Base-by-base conservation (phyloP, 1,140 invertebrate species). In the Apolygus lucorum region DNA sequence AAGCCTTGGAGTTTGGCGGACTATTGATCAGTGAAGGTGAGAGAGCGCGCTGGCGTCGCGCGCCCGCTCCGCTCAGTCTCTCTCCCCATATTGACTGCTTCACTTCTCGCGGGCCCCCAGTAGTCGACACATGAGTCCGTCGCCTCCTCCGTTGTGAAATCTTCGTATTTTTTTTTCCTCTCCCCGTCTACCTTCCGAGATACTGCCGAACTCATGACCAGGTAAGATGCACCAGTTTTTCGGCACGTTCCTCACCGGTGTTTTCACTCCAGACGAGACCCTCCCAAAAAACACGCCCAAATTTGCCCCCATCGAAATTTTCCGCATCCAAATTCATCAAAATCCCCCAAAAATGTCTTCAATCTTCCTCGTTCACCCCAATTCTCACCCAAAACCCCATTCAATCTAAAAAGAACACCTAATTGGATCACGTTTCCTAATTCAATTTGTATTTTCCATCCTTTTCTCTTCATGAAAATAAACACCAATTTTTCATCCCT, bases 1-100 rank as follows among this genome's bases (percentile, higher is more conserved):
- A 59, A 59, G 54, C 54, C 54, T 59, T 59, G 54, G 54, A 59
- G 54, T 17, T 59, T 59, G 54, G 54, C 54, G 54, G 54, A 24
- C 54, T 59, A 59, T 59, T 59, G 54, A 59, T 59, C 54, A 59
- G 54, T 8, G 22, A 59, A 59, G 54, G 54, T 59, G 54, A 59
- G 54, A 59, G 54, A 59, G 54, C 54, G 54, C 54, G 54, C 54
- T 59, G 54, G 8, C 54, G 54, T 59, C 54, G 54, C 54, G 13
- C 54, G 54, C 54, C 54, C 11, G 11, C 54, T 59, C 11, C 11
- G 54, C 8, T 21, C 54, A 59, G 54, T 59, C 54, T 59, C 54
- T 59, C 54, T 17, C 22, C 54, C 54, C 54, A 21, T 59, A 59
- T 59, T 22, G 54, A 59, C 54, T 59, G 54, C 22, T 59, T 59